Evolutionary conservation across 2,113 vertebrate genomes (phyloP).

Genomic region (Bubo blakistoni): DNA sequence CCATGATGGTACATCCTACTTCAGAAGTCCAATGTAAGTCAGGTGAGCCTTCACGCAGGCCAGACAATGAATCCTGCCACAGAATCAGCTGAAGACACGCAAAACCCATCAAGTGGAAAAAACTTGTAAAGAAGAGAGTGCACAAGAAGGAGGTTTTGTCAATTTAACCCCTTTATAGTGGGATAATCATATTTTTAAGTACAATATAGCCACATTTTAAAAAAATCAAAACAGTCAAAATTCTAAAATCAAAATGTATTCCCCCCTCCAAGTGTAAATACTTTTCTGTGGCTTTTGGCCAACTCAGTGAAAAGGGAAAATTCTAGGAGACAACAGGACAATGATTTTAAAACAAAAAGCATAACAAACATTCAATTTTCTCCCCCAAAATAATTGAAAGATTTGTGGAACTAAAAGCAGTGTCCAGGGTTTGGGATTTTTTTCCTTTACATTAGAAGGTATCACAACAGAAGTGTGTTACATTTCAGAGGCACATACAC

Average conservation of each 20-base stretch:
- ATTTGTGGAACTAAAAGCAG: not conserved
- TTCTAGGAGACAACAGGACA: not conserved
- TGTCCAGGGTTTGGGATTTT: not conserved
- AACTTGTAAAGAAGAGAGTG: not conserved
- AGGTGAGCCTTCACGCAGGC: not conserved
- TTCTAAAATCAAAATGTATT: not conserved
- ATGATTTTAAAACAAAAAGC: not conserved
- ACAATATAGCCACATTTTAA: too few relatives aligned
- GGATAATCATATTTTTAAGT: not conserved
- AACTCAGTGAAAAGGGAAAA: not conserved
- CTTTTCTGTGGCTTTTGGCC: not conserved
- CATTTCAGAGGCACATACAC: constrained; percentile 68
- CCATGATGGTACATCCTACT: not conserved
- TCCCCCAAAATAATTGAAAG: not conserved
- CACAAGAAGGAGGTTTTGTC: not conserved
- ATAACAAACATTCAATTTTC: not conserved
- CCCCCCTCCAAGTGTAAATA: not conserved
- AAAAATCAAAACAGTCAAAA: not conserved
- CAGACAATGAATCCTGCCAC: not conserved
- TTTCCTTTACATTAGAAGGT: not conserved
- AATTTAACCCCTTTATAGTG: not conserved
- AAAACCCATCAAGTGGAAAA: not conserved
- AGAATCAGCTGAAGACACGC: not conserved
- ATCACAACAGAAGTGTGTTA: constrained; percentile 30
- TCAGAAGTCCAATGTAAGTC: not conserved